phyloP scores from a whole-genome alignment of 2,888 invertebrate species.

The Endotricha flammealis region DNA sequence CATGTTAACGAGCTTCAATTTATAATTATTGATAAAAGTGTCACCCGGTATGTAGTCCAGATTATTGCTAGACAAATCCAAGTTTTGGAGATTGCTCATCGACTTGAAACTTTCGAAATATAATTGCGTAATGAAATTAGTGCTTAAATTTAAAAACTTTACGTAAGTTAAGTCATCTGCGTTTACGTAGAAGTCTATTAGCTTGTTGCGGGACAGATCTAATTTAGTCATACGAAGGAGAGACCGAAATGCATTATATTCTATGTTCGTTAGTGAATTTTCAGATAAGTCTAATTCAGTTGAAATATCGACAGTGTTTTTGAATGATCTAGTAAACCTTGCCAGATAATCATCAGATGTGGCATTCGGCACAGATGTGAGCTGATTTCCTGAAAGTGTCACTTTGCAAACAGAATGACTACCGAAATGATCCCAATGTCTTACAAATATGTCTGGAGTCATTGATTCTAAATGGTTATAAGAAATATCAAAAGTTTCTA shows the following conservation, averaged over 20 bases:
- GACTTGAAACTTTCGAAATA: constrained; percentile 46
- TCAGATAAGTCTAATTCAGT: constrained; percentile 58
- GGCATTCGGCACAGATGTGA: constrained; percentile 45
- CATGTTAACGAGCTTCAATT: constrained; percentile 53
- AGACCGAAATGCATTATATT: constrained; percentile 55
- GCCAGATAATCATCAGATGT: constrained; percentile 33
- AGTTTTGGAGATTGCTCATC: constrained; percentile 53
- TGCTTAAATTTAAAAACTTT: constrained; percentile 53
- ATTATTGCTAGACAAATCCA: constrained; percentile 58
- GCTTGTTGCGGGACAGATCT: constrained; percentile 52
- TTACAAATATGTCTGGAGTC: constrained; percentile 45
- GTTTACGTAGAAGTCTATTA: constrained; percentile 46
- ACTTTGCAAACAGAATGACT: constrained; percentile 52
- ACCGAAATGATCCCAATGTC: constrained; percentile 57
- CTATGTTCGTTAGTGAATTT: constrained; percentile 49
- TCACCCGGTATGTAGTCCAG: constrained; percentile 48
- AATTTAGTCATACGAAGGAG: constrained; percentile 42
- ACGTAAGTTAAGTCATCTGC: constrained; percentile 42
- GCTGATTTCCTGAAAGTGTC: constrained; percentile 49
- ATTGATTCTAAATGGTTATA: constrained; percentile 46
- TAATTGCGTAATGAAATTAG: constrained; percentile 42
- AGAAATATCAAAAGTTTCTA: constrained; percentile 63
- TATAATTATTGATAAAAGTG: constrained; percentile 40
- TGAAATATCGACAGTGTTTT: constrained; percentile 30
- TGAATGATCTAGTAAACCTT: constrained; percentile 31